Evolutionary conservation across 2,113 vertebrate species (phyloP).

Genomic region (Oncorhynchus tshawytscha): DNA sequence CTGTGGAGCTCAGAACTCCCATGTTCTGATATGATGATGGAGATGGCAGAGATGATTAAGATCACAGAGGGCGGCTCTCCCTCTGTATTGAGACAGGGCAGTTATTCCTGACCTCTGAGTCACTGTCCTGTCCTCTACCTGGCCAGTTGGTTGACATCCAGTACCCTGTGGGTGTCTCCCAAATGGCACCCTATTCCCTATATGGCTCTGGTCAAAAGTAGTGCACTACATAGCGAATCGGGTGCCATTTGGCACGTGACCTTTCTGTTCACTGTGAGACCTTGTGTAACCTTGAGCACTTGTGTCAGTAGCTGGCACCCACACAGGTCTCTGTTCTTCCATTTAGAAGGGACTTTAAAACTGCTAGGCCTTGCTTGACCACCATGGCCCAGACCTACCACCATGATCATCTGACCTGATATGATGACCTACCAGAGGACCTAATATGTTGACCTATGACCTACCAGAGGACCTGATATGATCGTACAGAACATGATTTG

Average conservation of each 20-base stretch:
- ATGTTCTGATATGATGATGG: constrained; percentile 24
- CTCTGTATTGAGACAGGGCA: neutral
- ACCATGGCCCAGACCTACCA: constrained; percentile 10
- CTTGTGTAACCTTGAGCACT: neutral
- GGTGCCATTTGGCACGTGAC: neutral
- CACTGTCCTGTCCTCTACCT: neutral
- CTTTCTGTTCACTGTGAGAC: neutral
- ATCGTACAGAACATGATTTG: neutral
- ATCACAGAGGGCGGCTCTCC: neutral
- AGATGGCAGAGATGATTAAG: constrained; percentile 17
- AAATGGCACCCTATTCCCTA: no score
- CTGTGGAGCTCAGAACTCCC: constrained; percentile 13
- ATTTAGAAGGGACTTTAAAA: neutral
- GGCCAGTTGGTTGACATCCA: neutral
- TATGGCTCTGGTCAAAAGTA: neutral
- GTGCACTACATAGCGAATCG: neutral
- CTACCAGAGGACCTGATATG: constrained; percentile 19
- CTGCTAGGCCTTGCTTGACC: neutral
- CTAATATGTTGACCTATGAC: constrained; percentile 23
- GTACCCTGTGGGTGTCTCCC: neutral
- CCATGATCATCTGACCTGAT: constrained; percentile 40
- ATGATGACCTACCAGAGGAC: constrained; percentile 17
- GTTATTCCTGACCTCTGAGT: neutral
- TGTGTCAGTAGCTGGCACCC: neutral
- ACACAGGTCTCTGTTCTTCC: neutral